These are phyloP conservation scores for Stenopsyche tienmushanensis DNA, from an alignment of 1,140 invertebrate genomes.

Conservation along the genomic window DNA sequence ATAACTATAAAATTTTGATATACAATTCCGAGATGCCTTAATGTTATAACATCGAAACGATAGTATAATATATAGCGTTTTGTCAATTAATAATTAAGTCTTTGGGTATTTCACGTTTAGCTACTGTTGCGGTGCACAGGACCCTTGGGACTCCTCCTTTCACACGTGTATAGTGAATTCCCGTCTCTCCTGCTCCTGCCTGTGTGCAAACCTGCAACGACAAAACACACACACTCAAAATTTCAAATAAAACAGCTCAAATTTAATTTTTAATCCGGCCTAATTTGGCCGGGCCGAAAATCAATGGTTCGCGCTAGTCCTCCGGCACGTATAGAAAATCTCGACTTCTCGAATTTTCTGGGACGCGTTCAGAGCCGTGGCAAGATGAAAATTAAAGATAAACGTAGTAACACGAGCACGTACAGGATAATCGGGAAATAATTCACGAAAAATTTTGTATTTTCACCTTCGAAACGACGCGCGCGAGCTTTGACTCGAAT, in stretches of 20 bases:
- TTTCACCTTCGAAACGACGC: not conserved
- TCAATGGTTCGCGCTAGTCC: too few relatives aligned
- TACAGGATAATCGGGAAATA: constrained; percentile 7
- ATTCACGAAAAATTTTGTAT: not conserved
- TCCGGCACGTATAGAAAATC: too few relatives aligned
- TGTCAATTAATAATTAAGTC: not conserved
- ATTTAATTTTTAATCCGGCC: too few relatives aligned
- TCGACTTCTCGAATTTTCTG: too few relatives aligned
- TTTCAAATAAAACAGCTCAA: not conserved
- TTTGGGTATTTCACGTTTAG: not conserved
- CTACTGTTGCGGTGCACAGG: not conserved
- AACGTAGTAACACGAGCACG: not conserved
- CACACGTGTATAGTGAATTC: constrained; percentile 66
- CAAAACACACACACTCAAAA: not conserved
- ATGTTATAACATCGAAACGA: constrained; percentile 13
- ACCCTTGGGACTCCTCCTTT: constrained; percentile 33
- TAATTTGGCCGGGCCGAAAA: too few relatives aligned
- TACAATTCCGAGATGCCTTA: constrained; percentile 33
- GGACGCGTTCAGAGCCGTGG: too few relatives aligned
- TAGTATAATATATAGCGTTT: not conserved
- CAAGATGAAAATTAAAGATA: constrained; percentile 15
- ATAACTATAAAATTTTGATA: constrained; percentile 38
- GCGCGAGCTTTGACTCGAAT: not conserved
- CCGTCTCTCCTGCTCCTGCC: constrained; percentile 62
- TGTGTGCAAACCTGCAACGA: constrained; percentile 58